Evolutionary conservation across 2,888 invertebrate genomes (phyloP).

Genomic region (Panopea generosa): DNA sequence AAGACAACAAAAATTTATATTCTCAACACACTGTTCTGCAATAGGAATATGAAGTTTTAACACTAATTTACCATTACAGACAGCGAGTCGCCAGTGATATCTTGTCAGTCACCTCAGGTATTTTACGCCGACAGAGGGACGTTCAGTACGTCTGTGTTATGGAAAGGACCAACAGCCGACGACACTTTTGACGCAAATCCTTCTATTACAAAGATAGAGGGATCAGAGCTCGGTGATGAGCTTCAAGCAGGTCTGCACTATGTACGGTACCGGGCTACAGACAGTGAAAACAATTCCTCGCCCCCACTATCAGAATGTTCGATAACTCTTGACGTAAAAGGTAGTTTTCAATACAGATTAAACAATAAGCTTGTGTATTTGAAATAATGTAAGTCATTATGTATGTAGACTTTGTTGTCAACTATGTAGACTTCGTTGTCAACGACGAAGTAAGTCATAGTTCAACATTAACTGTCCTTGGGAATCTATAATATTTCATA

Average conservation of each 20-base stretch:
- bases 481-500: too few relatives aligned
- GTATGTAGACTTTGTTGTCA: too few relatives aligned
- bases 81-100: background rate
- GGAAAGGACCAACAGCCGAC: conserved; percentile 11
- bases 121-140: conserved; percentile 18
- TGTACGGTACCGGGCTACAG: conserved; percentile 6
- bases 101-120: conserved; percentile 7
- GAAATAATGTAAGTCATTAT: too few relatives aligned
- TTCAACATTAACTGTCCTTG: too few relatives aligned
- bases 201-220: background rate
- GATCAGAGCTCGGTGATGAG: background rate
- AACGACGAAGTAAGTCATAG: too few relatives aligned
- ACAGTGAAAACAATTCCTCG: conserved; percentile 9
- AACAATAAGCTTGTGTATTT: too few relatives aligned
- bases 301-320: conserved; percentile 15
- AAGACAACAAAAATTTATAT: too few relatives aligned
- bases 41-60: too few relatives aligned
- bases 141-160: conserved; percentile 4
- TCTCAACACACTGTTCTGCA: too few relatives aligned
- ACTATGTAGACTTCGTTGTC: too few relatives aligned
- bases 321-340: conserved; percentile 13
- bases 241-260: conserved; percentile 6
- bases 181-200: conserved; percentile 18
- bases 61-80: conserved; percentile 8
- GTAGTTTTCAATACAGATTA: too few relatives aligned